Conservation (phyloP, 2,888 invertebrate genomes). For the Teleiodes luculella region DNA sequence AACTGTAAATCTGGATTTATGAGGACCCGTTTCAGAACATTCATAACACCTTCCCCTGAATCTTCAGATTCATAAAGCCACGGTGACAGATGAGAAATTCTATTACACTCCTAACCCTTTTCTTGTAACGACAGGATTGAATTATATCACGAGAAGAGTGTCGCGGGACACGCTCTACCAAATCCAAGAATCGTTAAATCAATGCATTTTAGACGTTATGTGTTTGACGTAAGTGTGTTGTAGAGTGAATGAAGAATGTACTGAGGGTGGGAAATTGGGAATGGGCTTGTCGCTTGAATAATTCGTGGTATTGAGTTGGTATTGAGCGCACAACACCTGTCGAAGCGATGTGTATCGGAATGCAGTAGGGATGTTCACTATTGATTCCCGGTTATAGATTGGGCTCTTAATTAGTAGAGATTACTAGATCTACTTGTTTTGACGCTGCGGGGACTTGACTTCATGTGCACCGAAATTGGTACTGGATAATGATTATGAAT, state of each 20-base stretch:
- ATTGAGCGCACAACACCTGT: neutral
- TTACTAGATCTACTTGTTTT: slow-evolving; percentile 7
- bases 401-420: slow-evolving; percentile 3
- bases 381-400: neutral
- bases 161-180: neutral
- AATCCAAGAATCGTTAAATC: neutral
- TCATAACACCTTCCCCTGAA: neutral
- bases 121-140: slow-evolving; percentile 33
- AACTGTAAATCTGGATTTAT: no score
- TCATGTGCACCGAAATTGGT: no score
- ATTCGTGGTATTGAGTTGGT: neutral
- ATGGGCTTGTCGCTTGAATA: neutral
- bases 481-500: no score
- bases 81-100: slow-evolving; percentile 19
- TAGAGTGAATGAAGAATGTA: neutral
- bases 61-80: slow-evolving; percentile 3
- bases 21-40: no score
- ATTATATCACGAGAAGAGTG: slow-evolving; percentile 29
- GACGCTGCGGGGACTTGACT: neutral
- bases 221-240: neutral
- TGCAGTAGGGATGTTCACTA: neutral
- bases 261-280: neutral
- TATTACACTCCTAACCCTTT: slow-evolving; percentile 21
- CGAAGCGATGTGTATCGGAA: neutral
- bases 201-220: neutral